Conservation (phyloP, 2,888 invertebrate species). For the Acanthococcus lagerstroemiae region DNA sequence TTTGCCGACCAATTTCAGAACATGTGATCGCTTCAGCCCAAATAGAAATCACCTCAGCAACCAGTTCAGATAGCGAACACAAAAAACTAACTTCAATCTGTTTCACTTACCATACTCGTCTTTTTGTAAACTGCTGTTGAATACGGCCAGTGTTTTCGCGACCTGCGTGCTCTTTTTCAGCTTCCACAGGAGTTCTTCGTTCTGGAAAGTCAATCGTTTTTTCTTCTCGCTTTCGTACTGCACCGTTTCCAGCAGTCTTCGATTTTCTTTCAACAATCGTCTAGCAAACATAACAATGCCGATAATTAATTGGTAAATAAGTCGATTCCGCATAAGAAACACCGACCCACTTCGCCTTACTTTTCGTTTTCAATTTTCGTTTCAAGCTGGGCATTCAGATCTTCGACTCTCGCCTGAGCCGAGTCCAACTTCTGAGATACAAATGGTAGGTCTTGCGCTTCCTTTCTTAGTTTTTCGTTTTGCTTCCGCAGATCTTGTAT, state of each 20-base stretch:
- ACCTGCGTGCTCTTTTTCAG: slow-evolving; percentile 73
- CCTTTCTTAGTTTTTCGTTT: slow-evolving; percentile 57
- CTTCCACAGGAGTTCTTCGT: slow-evolving; percentile 82
- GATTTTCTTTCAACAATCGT: slow-evolving; percentile 57
- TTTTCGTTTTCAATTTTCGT: slow-evolving; percentile 62
- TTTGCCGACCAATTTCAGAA: too few species aligned
- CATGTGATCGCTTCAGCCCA: too few species aligned
- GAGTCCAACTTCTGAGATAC: slow-evolving; percentile 64
- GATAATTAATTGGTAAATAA: neutral
- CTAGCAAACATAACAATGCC: slow-evolving; percentile 42
- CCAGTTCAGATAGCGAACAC: too few species aligned
- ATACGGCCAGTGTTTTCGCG: slow-evolving; percentile 41
- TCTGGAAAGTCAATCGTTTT: slow-evolving; percentile 64
- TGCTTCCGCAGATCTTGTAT: slow-evolving; percentile 64
- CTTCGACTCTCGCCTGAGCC: slow-evolving; percentile 74
- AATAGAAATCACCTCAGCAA: too few species aligned
- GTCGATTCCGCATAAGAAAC: neutral
- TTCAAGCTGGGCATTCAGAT: slow-evolving; percentile 64
- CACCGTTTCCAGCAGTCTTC: slow-evolving; percentile 59
- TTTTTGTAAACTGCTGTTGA: slow-evolving; percentile 24
- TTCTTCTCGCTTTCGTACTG: slow-evolving; percentile 69
- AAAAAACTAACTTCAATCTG: neutral
- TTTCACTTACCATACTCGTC: slow-evolving; percentile 26
- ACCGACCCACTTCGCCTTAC: slow-evolving; percentile 42
- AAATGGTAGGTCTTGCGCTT: slow-evolving; percentile 62